Evolutionary conservation across 2,113 vertebrate genomes (phyloP).

Genomic region (Anser cygnoides): DNA sequence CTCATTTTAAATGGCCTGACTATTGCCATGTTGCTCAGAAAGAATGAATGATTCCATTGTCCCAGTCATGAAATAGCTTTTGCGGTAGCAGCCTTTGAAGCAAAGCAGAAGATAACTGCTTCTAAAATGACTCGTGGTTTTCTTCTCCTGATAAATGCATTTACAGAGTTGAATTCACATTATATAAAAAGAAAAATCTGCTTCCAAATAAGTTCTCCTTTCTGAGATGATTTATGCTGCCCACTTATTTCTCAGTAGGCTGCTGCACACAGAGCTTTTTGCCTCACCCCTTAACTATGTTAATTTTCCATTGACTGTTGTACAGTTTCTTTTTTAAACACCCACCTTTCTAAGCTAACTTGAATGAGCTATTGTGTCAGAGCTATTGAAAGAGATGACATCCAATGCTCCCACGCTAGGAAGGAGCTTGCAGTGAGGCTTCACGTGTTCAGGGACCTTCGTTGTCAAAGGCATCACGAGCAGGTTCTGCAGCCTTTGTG

Average conservation of each 20-base stretch:
- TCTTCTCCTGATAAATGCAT: conserved; percentile 35
- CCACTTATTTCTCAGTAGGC: conserved; percentile 42
- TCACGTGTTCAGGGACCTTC: background rate
- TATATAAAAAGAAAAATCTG: background rate
- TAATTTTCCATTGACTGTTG: background rate
- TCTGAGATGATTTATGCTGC: conserved; percentile 44
- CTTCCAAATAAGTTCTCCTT: conserved; percentile 15
- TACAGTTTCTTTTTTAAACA: background rate
- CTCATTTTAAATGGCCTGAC: background rate
- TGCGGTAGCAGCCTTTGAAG: conserved; percentile 12
- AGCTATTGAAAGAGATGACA: background rate
- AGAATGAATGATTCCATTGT: background rate
- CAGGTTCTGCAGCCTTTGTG: background rate
- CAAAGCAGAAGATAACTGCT: conserved; percentile 13
- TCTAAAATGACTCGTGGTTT: background rate
- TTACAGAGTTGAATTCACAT: background rate
- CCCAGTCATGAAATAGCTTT: background rate
- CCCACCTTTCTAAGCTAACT: conserved; percentile 31
- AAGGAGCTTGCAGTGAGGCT: background rate
- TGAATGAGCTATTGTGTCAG: conserved; percentile 30
- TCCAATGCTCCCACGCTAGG: conserved; percentile 24
- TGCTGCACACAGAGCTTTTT: conserved; percentile 40
- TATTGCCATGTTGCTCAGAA: background rate
- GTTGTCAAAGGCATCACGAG: background rate
- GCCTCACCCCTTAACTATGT: conserved; percentile 21